Conservation (phyloP, 1,140 invertebrate genomes). For the Agrypnia vestita region DNA sequence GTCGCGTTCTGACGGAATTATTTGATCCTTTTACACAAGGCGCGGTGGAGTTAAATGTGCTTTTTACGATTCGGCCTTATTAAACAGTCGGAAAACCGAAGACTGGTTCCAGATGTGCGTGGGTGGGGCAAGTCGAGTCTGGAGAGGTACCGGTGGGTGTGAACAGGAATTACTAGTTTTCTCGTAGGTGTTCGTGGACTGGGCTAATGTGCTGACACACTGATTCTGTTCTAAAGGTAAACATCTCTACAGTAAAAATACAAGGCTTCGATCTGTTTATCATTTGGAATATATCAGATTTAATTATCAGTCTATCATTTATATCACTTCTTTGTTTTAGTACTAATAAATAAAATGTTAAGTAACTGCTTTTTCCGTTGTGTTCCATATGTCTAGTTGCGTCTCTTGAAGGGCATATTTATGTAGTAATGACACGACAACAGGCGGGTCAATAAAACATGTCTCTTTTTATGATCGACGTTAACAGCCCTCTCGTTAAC, state of each 20-base stretch:
- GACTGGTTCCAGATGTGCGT: background rate
- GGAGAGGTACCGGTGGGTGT: constrained; percentile 1
- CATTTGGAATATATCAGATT: too few species aligned
- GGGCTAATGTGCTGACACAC: background rate
- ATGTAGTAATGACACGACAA: background rate
- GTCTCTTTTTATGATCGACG: constrained; percentile 29
- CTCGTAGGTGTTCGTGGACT: background rate
- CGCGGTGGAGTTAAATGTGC: background rate
- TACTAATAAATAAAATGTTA: too few species aligned
- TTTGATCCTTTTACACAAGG: background rate
- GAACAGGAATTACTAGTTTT: constrained; percentile 38
- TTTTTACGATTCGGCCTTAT: background rate
- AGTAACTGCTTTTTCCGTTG: too few species aligned
- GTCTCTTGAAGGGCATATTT: too few species aligned
- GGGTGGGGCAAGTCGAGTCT: background rate
- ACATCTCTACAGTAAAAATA: too few species aligned
- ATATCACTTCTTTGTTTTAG: too few species aligned
- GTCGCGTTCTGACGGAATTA: background rate
- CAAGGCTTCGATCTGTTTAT: too few species aligned
- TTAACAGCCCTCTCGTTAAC: constrained; percentile 23
- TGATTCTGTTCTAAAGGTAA: too few species aligned
- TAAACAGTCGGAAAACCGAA: too few species aligned
- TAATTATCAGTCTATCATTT: too few species aligned
- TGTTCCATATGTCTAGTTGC: too few species aligned
- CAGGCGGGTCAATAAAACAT: constrained; percentile 19